Percentiles rank a stretch among this genome's conserved stretches.
These are phyloP conservation scores for Zhuqinia jingwanae DNA, from an alignment of 2,888 invertebrate genomes.

Conservation along the genomic window DNA sequence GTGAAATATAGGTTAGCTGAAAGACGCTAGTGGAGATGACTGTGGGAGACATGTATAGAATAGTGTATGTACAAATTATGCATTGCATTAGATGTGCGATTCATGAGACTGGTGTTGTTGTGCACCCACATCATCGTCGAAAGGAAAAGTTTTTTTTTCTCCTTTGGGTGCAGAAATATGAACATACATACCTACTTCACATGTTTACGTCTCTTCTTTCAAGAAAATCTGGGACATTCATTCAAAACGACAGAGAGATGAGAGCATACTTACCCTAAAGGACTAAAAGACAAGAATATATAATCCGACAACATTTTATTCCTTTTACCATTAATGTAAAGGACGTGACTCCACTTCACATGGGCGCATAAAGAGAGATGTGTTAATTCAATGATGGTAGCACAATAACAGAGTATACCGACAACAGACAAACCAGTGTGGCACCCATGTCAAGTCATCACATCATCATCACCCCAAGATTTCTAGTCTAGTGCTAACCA, in stretches of 20 bases:
- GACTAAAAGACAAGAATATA: not conserved
- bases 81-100: not conserved
- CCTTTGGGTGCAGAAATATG: constrained; percentile 19
- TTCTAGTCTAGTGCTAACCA: constrained; percentile 30
- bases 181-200: too few species aligned
- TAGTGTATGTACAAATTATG: not conserved
- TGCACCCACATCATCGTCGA: constrained; percentile 13
- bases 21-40: not conserved
- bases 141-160: constrained; percentile 61
- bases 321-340: constrained; percentile 22
- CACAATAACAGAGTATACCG: too few species aligned
- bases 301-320: constrained; percentile 41
- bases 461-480: constrained; percentile 27
- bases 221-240: constrained; percentile 60
- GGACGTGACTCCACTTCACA: not conserved
- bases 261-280: not conserved
- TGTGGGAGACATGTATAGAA: not conserved
- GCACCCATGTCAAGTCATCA: constrained; percentile 35
- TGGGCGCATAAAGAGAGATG: too few species aligned
- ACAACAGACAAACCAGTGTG: constrained; percentile 22
- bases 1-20: constrained; percentile 53
- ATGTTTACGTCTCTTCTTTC: constrained; percentile 48
- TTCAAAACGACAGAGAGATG: constrained; percentile 40
- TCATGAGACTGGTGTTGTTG: too few species aligned
- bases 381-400: not conserved